Evolutionary conservation across 64 coral and sea anemone genomes (phyloP).

Genomic region (Montipora sp.): DNA sequence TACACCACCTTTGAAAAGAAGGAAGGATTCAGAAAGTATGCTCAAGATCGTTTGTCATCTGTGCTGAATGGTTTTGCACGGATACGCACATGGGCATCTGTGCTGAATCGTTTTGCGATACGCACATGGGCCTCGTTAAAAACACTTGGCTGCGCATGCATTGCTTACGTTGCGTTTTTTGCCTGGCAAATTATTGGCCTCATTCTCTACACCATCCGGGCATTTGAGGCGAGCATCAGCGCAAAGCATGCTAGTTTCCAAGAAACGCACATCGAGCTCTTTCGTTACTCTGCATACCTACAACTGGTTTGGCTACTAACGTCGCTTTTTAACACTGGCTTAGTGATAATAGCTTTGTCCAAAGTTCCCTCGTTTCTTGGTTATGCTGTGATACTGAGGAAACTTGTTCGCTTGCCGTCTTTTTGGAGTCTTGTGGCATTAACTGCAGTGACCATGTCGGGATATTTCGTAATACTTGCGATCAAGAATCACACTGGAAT

Average conservation of each 20-base stretch:
- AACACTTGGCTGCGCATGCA: background rate
- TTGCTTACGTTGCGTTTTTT: background rate
- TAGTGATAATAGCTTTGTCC: background rate
- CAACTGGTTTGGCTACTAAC: background rate
- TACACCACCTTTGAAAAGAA: background rate
- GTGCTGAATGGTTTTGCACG: background rate
- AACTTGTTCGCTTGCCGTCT: background rate
- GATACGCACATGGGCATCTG: no score
- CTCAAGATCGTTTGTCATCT: background rate
- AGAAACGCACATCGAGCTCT: background rate
- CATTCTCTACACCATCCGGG: conserved; percentile 20
- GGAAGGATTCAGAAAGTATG: background rate
- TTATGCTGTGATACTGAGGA: background rate
- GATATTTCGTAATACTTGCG: background rate
- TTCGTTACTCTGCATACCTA: background rate
- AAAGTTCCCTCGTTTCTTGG: background rate
- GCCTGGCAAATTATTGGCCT: conserved; percentile 27
- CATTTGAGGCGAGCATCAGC: background rate
- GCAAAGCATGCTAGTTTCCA: conserved; percentile 5
- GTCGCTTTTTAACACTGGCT: background rate
- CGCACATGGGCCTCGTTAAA: background rate
- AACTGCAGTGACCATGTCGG: background rate
- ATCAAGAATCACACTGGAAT: background rate
- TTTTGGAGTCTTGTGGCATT: conserved; percentile 18
- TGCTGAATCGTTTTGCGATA: no score